Evolutionary conservation across 2,888 invertebrate genomes (phyloP).

Genomic region (Hyppa rectilinea): DNA sequence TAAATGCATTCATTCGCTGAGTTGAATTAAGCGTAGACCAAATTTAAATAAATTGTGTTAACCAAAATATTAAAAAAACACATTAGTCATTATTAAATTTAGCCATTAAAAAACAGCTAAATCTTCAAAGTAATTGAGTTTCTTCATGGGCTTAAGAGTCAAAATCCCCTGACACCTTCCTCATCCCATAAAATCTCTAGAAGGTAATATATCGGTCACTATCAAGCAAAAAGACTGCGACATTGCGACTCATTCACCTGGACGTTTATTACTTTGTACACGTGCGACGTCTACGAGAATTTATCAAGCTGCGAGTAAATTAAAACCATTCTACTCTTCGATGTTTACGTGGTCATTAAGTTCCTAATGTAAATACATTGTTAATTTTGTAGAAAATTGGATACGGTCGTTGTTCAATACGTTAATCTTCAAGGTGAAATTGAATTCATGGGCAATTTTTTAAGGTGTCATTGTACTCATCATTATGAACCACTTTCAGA

Average conservation of each 20-base stretch:
- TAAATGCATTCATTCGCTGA: too few species aligned
- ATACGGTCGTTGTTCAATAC: background rate
- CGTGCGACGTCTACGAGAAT: conserved; percentile 37
- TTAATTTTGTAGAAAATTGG: conserved; percentile 43
- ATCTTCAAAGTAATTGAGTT: background rate
- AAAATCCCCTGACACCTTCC: background rate
- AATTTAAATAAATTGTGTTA: too few species aligned
- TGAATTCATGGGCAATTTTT: too few species aligned
- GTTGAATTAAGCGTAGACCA: too few species aligned
- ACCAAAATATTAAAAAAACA: too few species aligned
- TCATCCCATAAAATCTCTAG: conserved; percentile 14
- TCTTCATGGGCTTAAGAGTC: background rate
- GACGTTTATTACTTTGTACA: conserved; percentile 37
- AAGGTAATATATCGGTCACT: conserved; percentile 21
- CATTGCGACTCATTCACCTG: conserved; percentile 29
- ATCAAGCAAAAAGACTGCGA: conserved; percentile 16
- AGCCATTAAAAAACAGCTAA: background rate
- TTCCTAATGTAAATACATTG: conserved; percentile 41
- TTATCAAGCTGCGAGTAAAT: conserved; percentile 43
- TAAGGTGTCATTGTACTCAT: too few species aligned
- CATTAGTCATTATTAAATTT: too few species aligned
- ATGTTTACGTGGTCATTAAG: conserved; percentile 40
- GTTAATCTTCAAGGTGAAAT: too few species aligned
- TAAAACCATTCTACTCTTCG: conserved; percentile 35
- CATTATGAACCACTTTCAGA: too few species aligned